Evolutionary conservation across 2,888 invertebrate genomes (phyloP), one percentile per base, ranked within the genome.

Genomic region (Nephrocerus scutellatus): DNA sequence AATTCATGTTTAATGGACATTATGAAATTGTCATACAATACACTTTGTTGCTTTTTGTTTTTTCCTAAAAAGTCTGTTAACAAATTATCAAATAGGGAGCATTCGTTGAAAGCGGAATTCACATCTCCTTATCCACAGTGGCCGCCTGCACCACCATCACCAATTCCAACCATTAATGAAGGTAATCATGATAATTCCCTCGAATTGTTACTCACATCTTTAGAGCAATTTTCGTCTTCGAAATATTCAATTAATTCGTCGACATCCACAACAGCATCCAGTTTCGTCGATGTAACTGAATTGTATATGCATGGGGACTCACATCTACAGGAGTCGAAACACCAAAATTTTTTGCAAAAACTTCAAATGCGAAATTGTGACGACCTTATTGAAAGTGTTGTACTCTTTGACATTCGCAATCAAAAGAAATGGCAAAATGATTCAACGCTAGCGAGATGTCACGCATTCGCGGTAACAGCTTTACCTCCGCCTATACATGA

Each of bases 401-500:
- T 62, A 23, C 51, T 64, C 23, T 64, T 63, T 36, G 62, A 64
- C 42, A 61, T 64, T 41, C 56, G 60, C 30, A 54, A 54, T 44
- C 55, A 56, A 35, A 38, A 39, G 7, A 29, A 39, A 34, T 42
- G n/a, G n/a, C n/a, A n/a, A n/a, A n/a, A n/a, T n/a, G n/a, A n/a
- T n/a, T n/a, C n/a, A n/a, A n/a, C n/a, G n/a, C n/a, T n/a, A n/a
- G n/a, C n/a, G n/a, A n/a, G n/a, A n/a, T n/a, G n/a, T n/a, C n/a
- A 7, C 29, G 32, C 23, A 16, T 35, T 25, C 22, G 23, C 30
- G 31, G 31, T n/a, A 23, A 36, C 39, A 23, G 28, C 21, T 30
- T 38, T 30, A 25, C 24, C 35, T 5, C 7, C 3, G 6, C 19
- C 12, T 7, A 12, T 19, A 30, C 34, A 15, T 24, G 21, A 19